These are phyloP conservation scores for Notothenia rossii DNA, from an alignment of 2,113 vertebrate species.

Conservation along the genomic window DNA sequence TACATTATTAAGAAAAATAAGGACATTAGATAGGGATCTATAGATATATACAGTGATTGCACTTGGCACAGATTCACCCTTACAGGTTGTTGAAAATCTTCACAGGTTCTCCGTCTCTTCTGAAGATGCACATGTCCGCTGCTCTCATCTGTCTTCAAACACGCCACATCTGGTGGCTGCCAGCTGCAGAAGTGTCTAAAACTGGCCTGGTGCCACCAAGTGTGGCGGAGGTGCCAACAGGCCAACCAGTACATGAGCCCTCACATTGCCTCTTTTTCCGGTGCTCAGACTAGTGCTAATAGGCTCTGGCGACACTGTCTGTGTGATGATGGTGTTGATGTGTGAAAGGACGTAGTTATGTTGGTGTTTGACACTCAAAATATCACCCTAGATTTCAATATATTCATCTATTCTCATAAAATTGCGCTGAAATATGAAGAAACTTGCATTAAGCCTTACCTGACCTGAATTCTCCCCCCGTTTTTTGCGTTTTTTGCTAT, in stretches of 20 bases:
- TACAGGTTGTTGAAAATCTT: slow-evolving; percentile 41
- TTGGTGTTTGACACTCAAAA: background rate
- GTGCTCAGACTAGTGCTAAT: slow-evolving; percentile 1
- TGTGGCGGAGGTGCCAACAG: slow-evolving; percentile 51
- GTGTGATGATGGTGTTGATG: too few relatives aligned
- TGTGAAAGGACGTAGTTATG: background rate
- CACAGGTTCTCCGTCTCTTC: slow-evolving; percentile 21
- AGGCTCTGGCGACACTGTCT: background rate
- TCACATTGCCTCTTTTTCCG: background rate
- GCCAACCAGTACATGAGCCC: slow-evolving; percentile 20
- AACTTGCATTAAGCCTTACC: background rate
- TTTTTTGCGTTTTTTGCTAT: background rate
- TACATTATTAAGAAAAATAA: background rate
- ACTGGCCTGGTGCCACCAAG: slow-evolving; percentile 62
- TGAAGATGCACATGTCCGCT: slow-evolving; percentile 37
- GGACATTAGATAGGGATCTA: background rate
- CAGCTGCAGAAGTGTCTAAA: slow-evolving; percentile 62
- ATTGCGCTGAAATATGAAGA: background rate
- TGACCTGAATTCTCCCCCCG: background rate
- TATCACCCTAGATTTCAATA: background rate
- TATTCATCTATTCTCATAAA: background rate
- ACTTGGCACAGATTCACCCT: slow-evolving; percentile 42
- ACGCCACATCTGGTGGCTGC: slow-evolving; percentile 67
- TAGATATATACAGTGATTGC: background rate
- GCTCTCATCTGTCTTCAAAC: slow-evolving; percentile 74